A percentile compares a stretch with the other conserved stretches of the same genome.
Evolutionary conservation across 2,888 invertebrate species (phyloP).

Genomic region (Acronicta leporina): DNA sequence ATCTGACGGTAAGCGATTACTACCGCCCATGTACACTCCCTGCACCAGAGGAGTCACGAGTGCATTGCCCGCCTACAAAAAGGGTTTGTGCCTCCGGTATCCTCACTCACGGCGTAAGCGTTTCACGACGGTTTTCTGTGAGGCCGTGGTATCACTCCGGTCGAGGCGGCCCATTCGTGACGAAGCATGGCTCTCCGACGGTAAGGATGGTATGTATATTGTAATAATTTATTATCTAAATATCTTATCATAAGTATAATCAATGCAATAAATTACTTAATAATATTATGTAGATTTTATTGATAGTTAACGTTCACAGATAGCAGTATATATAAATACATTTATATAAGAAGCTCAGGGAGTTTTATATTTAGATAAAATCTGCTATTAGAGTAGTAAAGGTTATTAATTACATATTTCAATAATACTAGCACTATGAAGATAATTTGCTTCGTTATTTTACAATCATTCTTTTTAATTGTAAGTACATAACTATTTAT

Average conservation of each 20-base stretch:
- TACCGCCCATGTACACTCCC: too few relatives aligned
- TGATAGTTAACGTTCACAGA: constrained; percentile 31
- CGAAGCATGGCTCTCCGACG: too few relatives aligned
- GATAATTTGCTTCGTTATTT: constrained; percentile 4
- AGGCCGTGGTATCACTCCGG: too few relatives aligned
- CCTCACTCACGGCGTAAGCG: too few relatives aligned
- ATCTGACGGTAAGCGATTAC: too few relatives aligned
- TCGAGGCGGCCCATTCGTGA: too few relatives aligned
- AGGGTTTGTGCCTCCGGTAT: too few relatives aligned
- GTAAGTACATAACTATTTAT: constrained; percentile 34
- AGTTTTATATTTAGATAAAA: background rate
- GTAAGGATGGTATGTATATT: too few relatives aligned
- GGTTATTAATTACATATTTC: too few relatives aligned
- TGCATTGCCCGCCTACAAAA: too few relatives aligned
- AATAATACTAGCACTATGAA: background rate
- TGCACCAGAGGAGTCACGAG: too few relatives aligned
- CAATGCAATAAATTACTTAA: constrained; percentile 24
- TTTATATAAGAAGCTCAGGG: background rate
- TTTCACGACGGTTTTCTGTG: too few relatives aligned
- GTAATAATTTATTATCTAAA: background rate
- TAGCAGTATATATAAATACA: constrained; percentile 35
- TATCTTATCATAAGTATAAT: constrained; percentile 17
- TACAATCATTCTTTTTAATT: constrained; percentile 23
- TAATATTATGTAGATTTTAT: constrained; percentile 6
- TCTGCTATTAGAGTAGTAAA: background rate